A percentile compares a stretch with the other conserved stretches of the same genome.
These are phyloP conservation scores for Sylvia atricapilla DNA, from an alignment of 2,113 vertebrate genomes.

Conservation along the genomic window DNA sequence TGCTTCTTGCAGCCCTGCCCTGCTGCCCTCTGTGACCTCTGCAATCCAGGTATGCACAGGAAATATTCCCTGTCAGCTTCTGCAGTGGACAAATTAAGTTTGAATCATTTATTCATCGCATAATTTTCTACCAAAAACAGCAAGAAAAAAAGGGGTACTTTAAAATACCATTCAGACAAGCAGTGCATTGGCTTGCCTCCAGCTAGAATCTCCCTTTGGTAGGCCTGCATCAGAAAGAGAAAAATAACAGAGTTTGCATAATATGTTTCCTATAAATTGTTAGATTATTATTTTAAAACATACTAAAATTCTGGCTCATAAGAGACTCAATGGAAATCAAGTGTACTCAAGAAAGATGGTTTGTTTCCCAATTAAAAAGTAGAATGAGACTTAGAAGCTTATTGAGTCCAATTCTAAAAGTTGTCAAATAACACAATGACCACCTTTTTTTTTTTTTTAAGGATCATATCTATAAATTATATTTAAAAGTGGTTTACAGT, in stretches of 20 bases:
- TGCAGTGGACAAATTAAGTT: background rate
- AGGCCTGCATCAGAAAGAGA: background rate
- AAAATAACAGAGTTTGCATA: background rate
- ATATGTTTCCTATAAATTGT: background rate
- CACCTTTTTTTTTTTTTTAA: background rate
- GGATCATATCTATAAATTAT: background rate
- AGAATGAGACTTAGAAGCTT: background rate
- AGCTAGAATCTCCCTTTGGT: background rate
- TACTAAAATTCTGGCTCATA: background rate
- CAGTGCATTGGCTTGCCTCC: background rate
- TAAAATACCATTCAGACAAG: background rate
- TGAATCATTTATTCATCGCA: background rate
- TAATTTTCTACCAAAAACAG: background rate
- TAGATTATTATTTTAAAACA: background rate
- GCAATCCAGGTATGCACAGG: background rate
- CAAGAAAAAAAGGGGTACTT: background rate
- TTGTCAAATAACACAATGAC: background rate
- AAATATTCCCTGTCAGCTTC: background rate
- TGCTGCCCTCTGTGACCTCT: background rate
- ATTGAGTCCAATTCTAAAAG: background rate
- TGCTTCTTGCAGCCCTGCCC: background rate
- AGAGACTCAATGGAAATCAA: background rate
- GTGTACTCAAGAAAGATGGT: background rate
- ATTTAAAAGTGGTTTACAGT: background rate
- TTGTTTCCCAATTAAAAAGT: background rate